These are phyloP conservation scores for Anolis sagrei DNA, from an alignment of 2,113 vertebrate genomes.

Conservation along the genomic window DNA sequence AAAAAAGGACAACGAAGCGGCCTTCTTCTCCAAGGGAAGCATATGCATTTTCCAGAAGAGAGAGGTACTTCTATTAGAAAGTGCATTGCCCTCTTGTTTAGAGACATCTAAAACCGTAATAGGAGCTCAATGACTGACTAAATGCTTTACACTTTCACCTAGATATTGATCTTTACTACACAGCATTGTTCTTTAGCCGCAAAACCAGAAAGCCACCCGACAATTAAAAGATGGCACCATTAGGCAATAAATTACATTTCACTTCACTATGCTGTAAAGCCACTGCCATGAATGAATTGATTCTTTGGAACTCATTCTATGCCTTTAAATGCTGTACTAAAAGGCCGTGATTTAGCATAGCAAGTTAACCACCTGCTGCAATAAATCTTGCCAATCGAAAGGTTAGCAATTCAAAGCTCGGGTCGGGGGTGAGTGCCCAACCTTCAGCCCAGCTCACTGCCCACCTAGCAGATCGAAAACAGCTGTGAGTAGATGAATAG, in stretches of 20 bases:
- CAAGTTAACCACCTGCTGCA: no score
- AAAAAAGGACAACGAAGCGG: no score
- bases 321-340: neutral
- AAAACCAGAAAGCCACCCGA: neutral
- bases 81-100: neutral
- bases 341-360: no score
- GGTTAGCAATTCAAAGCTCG: no score
- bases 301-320: neutral
- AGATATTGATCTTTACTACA: neutral
- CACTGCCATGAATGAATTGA: neutral
- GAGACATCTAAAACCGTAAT: neutral
- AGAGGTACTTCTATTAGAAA: neutral
- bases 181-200: neutral
- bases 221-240: neutral
- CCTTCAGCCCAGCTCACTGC: no score
- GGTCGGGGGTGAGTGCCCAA: no score
- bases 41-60: no score
- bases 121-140: neutral
- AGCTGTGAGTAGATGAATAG: no score
- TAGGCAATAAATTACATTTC: neutral
- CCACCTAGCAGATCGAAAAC: no score
- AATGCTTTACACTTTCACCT: neutral
- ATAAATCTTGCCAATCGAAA: no score
- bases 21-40: no score
- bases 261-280: neutral